Conservation (phyloP, 2,113 vertebrate species). For the Hemiprocne comata region DNA sequence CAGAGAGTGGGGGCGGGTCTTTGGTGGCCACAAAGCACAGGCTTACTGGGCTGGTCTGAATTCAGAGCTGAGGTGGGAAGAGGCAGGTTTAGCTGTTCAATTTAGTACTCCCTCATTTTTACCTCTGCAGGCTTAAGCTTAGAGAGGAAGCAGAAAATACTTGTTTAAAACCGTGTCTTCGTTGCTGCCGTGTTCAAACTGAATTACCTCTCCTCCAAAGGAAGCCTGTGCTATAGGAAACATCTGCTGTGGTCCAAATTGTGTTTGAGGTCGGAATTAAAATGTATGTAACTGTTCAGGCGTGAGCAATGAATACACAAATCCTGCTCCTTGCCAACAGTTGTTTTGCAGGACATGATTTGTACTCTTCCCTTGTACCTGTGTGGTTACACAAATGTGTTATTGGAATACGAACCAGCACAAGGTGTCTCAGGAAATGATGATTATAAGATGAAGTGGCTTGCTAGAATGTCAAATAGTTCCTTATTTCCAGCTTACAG, state of each 20-base stretch:
- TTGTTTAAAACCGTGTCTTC: slow-evolving; percentile 13
- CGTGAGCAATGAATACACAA: slow-evolving; percentile 9
- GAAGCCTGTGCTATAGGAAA: not conserved
- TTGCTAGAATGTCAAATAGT: not conserved
- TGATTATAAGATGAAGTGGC: not conserved
- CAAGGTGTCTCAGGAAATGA: not conserved
- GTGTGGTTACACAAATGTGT: not conserved
- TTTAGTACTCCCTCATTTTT: not conserved
- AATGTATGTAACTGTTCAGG: not conserved
- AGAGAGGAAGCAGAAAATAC: not conserved
- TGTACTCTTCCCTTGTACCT: slow-evolving; percentile 31
- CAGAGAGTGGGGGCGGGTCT: not conserved
- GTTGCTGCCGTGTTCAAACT: not conserved
- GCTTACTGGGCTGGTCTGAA: not conserved
- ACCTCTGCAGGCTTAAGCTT: not conserved
- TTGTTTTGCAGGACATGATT: slow-evolving; percentile 8
- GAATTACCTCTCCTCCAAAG: slow-evolving; percentile 13
- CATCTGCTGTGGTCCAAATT: not conserved
- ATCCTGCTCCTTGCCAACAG: not conserved
- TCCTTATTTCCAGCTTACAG: not conserved
- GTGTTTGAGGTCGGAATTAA: slow-evolving; percentile 46
- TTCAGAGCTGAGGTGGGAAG: not conserved
- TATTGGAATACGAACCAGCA: not conserved
- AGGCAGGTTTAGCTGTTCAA: not conserved
- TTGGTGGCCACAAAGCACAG: not conserved